Conservation (phyloP, 2,797 vertebrate species). For the Sebastes baramenuke region DNA sequence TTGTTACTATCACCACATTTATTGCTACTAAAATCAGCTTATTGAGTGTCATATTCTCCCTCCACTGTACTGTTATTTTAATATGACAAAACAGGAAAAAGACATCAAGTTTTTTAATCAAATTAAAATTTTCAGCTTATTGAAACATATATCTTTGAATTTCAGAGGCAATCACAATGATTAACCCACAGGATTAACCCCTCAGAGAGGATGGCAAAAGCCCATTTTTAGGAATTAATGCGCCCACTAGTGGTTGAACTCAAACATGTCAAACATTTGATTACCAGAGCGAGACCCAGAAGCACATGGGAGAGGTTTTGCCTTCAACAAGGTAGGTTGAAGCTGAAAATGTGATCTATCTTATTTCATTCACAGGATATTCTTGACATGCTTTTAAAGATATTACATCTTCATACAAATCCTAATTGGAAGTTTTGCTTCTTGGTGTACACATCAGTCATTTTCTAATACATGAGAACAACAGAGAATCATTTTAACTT, state of each 20-base stretch:
- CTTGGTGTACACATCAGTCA: neutral
- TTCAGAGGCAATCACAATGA: neutral
- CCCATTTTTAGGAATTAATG: constrained; percentile 16
- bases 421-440: neutral
- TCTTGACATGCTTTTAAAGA: neutral
- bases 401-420: neutral
- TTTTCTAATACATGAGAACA: neutral
- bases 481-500: neutral
- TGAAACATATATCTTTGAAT: neutral
- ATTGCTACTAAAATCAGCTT: neutral
- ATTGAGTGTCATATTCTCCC: neutral
- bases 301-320: neutral
- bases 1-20: neutral
- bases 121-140: neutral
- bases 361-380: neutral
- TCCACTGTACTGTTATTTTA: neutral
- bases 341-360: neutral
- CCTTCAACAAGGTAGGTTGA: neutral
- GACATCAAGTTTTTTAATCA: neutral
- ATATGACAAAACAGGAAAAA: neutral
- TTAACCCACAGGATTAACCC: neutral
- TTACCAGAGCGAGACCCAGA: neutral
- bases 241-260: constrained; percentile 57
- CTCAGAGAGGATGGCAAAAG: neutral
- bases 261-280: neutral